Percentiles rank a stretch among this genome's conserved stretches.
These are phyloP conservation scores for Neogobius melanostomus DNA, from an alignment of 2,113 vertebrate species.

Conservation along the genomic window DNA sequence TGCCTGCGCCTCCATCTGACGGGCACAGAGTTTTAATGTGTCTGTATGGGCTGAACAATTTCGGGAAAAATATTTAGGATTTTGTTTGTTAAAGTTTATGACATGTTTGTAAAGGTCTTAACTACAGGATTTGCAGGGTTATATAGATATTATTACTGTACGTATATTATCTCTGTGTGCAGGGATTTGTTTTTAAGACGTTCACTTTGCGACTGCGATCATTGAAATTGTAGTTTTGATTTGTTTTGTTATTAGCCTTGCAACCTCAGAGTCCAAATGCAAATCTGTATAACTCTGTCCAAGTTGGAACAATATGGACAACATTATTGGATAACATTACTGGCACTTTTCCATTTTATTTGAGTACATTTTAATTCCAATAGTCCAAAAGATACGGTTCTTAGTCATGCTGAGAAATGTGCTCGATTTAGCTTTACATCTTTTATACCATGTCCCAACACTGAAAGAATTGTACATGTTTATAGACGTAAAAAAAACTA, in stretches of 20 bases:
- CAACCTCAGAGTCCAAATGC: not conserved
- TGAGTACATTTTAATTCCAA: not conserved
- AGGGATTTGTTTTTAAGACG: too few species aligned
- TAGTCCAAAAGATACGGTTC: not conserved
- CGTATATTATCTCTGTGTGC: too few species aligned
- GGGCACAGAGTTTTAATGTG: slow-evolving; percentile 10
- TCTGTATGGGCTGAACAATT: too few species aligned
- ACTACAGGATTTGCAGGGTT: too few species aligned
- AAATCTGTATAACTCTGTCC: not conserved
- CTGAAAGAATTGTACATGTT: not conserved
- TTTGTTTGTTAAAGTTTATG: too few species aligned
- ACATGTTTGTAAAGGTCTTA: too few species aligned
- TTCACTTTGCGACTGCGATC: too few species aligned
- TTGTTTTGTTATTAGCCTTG: too few species aligned
- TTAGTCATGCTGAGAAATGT: not conserved
- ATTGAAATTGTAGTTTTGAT: too few species aligned
- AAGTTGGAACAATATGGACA: not conserved
- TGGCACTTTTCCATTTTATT: not conserved
- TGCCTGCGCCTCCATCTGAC: slow-evolving; percentile 1
- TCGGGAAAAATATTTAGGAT: too few species aligned
- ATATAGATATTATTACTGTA: too few species aligned
- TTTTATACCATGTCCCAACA: not conserved
- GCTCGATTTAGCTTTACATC: slow-evolving; percentile 8
- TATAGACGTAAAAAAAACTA: not conserved
- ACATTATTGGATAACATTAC: too few species aligned